Evolutionary conservation across 1,140 invertebrate genomes (phyloP), one percentile per base, ranked within the genome.

Genomic region (Drosophila sucinea): DNA sequence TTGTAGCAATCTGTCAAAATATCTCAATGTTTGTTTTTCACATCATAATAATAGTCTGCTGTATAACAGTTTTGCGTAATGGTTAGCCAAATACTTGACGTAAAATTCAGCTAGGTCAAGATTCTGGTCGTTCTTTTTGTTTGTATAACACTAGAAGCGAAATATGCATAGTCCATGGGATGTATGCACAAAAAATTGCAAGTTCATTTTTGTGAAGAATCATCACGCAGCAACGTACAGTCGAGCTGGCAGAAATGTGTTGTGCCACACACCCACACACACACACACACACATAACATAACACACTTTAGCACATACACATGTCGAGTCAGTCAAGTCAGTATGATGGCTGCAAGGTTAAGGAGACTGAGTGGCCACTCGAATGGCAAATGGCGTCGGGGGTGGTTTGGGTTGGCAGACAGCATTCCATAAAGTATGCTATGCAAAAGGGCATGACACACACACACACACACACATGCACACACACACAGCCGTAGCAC

Each of bases 301-400:
- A 47, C 44, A 47, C n/a, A 41, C n/a, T 3, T 11, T 3, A 2
- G 4, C 6, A 17, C n/a, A 41, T n/a, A 41, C 11, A 41, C 40
- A 30, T 33, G n/a, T 29, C 27, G 11, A 10, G 55, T 29, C 65
- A 60, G 10, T 57, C 64, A 29, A 33, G 27, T 5, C 17, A 67
- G 56, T 25, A 2, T 55, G 44, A 30, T 33, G 44, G 55, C 55
- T 67, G 44, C 64, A 67, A 77, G 83, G 60, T 85, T 57, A 67
- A 77, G 83, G 54, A 71, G 77, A 61, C 65, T 62, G 78, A 85
- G 81, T 81, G 81, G 73, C 73, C 70, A 86, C 81, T 81, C 70
- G 57, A 81, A 86, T 23, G 77, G 82, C 70, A 51, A 51, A 51
- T 51, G 44, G 44, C 44, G 44, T 51, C 23, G 57, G 11, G 65